Base-by-base conservation (phyloP, 2,797 vertebrate genomes). In the Gadopsis bispinosus region DNA sequence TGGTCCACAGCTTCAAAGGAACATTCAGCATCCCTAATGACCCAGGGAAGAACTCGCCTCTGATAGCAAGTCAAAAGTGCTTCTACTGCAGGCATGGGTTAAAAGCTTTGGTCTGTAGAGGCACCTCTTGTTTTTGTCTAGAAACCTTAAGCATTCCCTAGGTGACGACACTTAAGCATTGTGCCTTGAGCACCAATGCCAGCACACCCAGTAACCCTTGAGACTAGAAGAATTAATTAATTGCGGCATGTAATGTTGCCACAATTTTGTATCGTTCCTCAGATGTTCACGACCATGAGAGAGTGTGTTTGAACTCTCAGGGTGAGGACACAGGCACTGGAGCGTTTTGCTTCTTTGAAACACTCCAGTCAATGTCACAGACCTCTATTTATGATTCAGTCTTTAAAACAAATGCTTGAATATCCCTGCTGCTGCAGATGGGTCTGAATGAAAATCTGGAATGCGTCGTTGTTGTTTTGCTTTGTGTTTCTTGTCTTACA, bases 11-110 rank as follows among this genome's bases (percentile, higher is more conserved):
- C 74, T 85, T 87, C 80, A 87, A 87, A 85, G 87, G 75, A 89
- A 78, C 85, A 83, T 81, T 88, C 82, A 86, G 76, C 81, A 77
- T 65, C 74, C 45, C 73, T 91, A 89, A 89, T 88, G 83, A 89
- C 76, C 77, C 54, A 33, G 70, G 50, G 64, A 87, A 81, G 63
- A 85, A 69, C 63, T 65, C 29, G 16, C 55, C 45, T 69, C 70
- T 84, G 80, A 89, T 76, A 87, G 82, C 74, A 41, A 35, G 72
- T 70, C 70, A 74, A 75, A 75, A 75, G 62, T 54, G 65, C 61
- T 73, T 61, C 62, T 83, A 22, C 78, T 64, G 56, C 78, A 78
- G 60, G 56, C 77, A 64, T 29, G 53, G 76, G 83, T 86, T 85
- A 84, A 87, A 77, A 58, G 66, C 73, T 65, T 66, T 59, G 29